These are phyloP conservation scores for Sinocyclocheilus rhinocerous DNA, from an alignment of 2,113 vertebrate genomes.

Conservation along the genomic window DNA sequence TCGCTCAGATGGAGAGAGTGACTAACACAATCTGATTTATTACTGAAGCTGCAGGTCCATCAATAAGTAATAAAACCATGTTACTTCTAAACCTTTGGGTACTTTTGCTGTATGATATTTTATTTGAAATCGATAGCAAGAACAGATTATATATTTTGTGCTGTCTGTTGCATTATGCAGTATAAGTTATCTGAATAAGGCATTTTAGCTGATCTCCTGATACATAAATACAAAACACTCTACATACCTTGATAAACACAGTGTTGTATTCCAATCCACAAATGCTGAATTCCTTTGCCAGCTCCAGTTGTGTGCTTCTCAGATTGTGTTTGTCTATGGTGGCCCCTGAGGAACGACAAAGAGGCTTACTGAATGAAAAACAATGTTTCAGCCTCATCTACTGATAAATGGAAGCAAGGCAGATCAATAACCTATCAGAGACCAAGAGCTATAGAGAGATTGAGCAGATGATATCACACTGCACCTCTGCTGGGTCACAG, in stretches of 20 bases:
- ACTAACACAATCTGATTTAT: constrained; percentile 13
- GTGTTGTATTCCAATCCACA: background rate
- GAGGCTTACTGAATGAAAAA: constrained; percentile 15
- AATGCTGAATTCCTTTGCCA: background rate
- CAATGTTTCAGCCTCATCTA: constrained; percentile 6
- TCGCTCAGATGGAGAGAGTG: background rate
- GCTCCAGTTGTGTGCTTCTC: constrained; percentile 3
- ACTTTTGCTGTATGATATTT: background rate
- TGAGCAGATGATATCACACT: background rate
- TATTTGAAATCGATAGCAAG: no score
- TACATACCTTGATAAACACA: background rate
- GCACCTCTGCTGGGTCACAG: background rate
- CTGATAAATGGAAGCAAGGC: constrained; percentile 9
- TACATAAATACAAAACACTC: background rate
- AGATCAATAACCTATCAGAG: constrained; percentile 36
- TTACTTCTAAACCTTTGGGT: background rate
- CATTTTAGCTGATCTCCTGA: background rate
- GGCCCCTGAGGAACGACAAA: background rate
- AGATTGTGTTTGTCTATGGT: constrained; percentile 15
- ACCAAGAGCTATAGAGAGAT: background rate
- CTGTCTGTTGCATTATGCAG: background rate
- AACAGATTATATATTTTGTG: no score
- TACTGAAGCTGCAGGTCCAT: constrained; percentile 7
- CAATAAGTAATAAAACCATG: background rate
- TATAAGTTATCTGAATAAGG: background rate